These are phyloP conservation scores for Anguilla anguilla DNA, from an alignment of 2,797 vertebrate genomes.

Conservation along the genomic window DNA sequence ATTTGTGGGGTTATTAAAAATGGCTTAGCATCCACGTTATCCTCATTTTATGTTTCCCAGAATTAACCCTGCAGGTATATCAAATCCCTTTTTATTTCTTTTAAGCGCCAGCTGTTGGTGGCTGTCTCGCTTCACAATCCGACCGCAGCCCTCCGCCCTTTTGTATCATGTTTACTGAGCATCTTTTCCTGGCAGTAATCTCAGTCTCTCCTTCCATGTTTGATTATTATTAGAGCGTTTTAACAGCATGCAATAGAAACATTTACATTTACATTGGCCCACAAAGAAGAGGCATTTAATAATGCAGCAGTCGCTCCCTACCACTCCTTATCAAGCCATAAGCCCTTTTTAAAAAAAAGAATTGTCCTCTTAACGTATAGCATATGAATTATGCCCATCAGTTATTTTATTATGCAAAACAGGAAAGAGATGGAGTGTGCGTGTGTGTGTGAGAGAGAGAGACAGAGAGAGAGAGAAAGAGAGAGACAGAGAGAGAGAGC, in stretches of 20 bases:
- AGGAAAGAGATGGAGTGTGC: conserved; percentile 33
- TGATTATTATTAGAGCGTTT: conserved; percentile 68
- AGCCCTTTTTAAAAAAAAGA: conserved; percentile 67
- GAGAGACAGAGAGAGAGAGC: conserved; percentile 41
- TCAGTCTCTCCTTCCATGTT: conserved; percentile 56
- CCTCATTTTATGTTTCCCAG: conserved; percentile 1
- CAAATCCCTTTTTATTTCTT: conserved; percentile 1
- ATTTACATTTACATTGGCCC: conserved; percentile 70
- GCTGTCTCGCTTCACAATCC: conserved; percentile 38
- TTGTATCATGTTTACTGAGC: conserved; percentile 52
- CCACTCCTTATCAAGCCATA: conserved; percentile 66
- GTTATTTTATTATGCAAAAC: conserved; percentile 66
- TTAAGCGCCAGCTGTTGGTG: conserved; percentile 21
- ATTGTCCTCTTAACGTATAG: conserved; percentile 73
- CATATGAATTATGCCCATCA: conserved; percentile 75
- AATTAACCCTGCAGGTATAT: conserved; percentile 19
- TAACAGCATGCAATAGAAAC: conserved; percentile 55
- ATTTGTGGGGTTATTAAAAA: conserved; percentile 17
- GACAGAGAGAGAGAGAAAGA: conserved; percentile 33
- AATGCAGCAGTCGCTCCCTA: conserved; percentile 71
- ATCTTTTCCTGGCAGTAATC: conserved; percentile 64
- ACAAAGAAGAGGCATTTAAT: conserved; percentile 50
- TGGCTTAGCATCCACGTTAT: not conserved
- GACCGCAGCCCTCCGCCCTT: conserved; percentile 35
- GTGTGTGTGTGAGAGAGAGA: conserved; percentile 35